A percentile compares a stretch with the other conserved stretches of the same genome.
phyloP scores from a whole-genome alignment of 2,113 vertebrate genomes.

The Talpa occidentalis region DNA sequence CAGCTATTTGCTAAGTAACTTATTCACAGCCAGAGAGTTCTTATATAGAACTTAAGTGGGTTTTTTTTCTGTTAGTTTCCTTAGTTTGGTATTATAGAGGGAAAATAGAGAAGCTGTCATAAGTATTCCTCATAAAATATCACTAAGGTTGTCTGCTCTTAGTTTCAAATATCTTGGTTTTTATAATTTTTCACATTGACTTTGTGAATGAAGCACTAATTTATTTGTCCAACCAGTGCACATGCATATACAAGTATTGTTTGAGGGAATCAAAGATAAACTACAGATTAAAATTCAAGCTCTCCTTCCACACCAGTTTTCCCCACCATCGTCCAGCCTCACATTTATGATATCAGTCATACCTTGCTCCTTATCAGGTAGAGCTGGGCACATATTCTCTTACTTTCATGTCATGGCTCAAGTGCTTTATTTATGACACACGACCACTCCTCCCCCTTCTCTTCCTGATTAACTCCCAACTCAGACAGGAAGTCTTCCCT shows the following conservation, averaged over 20 bases:
- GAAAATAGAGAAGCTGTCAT: neutral
- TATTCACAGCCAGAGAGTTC: neutral
- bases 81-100: neutral
- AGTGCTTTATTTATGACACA: neutral
- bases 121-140: conserved; percentile 2
- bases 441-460: neutral
- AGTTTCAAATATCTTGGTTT: neutral
- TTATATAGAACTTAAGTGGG: neutral
- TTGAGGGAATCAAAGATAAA: neutral
- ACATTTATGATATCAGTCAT: no score
- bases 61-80: neutral
- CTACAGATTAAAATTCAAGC: neutral
- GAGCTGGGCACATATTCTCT: neutral
- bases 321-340: neutral
- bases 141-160: neutral
- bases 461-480: neutral
- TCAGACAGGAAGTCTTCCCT: neutral
- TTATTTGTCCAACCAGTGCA: neutral
- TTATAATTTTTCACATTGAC: neutral
- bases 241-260: neutral
- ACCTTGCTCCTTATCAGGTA: neutral
- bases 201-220: neutral
- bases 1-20: neutral
- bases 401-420: neutral
- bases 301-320: neutral